phyloP scores from a whole-genome alignment of 2,797 vertebrate genomes.

The Microctenopoma lineatum region DNA sequence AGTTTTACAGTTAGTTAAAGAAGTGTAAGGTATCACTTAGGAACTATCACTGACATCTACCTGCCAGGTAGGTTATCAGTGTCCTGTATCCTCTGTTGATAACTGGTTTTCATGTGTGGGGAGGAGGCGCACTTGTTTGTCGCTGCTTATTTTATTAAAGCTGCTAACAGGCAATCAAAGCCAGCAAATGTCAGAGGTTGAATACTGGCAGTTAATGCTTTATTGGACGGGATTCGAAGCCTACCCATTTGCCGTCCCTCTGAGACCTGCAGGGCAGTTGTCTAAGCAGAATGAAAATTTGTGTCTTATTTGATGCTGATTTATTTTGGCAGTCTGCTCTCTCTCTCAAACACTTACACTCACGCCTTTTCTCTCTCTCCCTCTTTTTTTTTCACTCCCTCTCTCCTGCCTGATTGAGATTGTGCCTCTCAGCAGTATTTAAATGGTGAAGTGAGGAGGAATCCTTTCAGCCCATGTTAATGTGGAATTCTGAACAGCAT shows the following conservation, averaged over 20 bases:
- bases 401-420: constrained; percentile 49
- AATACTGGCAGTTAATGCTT: constrained; percentile 52
- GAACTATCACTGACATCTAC: not conserved
- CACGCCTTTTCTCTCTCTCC: not conserved
- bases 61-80: too few relatives aligned
- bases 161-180: constrained; percentile 48
- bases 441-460: constrained; percentile 64
- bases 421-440: constrained; percentile 67
- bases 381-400: not conserved
- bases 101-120: constrained; percentile 12
- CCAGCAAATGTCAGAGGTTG: constrained; percentile 63
- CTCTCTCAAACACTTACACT: constrained; percentile 21
- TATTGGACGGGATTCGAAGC: constrained; percentile 63
- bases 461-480: constrained; percentile 80
- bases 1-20: constrained; percentile 7
- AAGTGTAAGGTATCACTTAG: not conserved
- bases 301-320: constrained; percentile 72
- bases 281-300: constrained; percentile 67
- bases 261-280: constrained; percentile 55
- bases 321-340: constrained; percentile 60
- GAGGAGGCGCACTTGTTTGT: constrained; percentile 21
- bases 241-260: constrained; percentile 45
- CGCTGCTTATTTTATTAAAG: constrained; percentile 45
- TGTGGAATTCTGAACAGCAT: constrained; percentile 67
- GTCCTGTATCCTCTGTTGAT: not conserved